These are phyloP conservation scores for Cossypha dichroa DNA, from an alignment of 2,797 vertebrate species.

Conservation along the genomic window DNA sequence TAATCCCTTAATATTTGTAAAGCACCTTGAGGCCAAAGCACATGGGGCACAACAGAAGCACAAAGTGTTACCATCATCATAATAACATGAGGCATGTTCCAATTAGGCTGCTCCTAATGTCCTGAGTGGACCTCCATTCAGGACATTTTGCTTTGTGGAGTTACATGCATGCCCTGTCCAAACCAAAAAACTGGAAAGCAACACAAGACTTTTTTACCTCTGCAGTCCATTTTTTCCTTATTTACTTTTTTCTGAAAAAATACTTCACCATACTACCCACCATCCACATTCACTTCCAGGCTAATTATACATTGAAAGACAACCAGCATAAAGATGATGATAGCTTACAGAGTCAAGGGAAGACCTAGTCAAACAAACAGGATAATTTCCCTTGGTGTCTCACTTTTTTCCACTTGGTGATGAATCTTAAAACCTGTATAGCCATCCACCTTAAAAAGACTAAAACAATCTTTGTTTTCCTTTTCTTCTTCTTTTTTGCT, in stretches of 20 bases:
- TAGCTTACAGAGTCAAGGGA: neutral
- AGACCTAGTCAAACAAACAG: conserved; percentile 21
- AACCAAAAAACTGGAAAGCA: conserved; percentile 69
- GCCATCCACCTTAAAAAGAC: neutral
- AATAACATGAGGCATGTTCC: neutral
- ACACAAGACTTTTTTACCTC: conserved; percentile 38
- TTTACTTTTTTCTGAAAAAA: conserved; percentile 68
- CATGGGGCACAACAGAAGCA: neutral
- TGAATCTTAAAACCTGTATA: conserved; percentile 25
- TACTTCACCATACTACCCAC: conserved; percentile 56
- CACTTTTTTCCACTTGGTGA: conserved; percentile 20
- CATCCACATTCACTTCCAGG: conserved; percentile 46
- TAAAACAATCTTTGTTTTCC: conserved; percentile 80
- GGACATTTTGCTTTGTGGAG: neutral
- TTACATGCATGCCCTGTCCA: conserved; percentile 21
- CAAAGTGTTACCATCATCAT: neutral
- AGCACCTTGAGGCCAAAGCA: neutral
- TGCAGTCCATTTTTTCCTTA: conserved; percentile 47
- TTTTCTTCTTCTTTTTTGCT: conserved; percentile 37
- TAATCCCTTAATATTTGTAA: neutral
- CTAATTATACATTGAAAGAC: conserved; percentile 63
- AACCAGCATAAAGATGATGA: conserved; percentile 46
- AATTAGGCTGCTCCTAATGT: neutral
- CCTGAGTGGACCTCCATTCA: neutral
- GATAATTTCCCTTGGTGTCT: neutral